Percentiles rank a stretch among this genome's conserved stretches.
phyloP scores from a whole-genome alignment of 2,888 invertebrate genomes.

The Coelogynopora nodosa region DNA sequence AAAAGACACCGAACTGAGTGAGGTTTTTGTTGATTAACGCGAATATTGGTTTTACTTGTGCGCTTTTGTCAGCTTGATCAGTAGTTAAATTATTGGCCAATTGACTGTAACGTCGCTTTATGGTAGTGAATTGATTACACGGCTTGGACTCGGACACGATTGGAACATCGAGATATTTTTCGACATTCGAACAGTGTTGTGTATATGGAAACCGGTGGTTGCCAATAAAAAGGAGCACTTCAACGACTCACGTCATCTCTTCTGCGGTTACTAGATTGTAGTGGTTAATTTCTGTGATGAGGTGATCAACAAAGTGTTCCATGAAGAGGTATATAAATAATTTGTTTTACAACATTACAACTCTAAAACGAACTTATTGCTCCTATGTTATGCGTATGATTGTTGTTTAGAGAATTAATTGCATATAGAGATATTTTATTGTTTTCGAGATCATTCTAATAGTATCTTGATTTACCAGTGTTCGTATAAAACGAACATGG shows the following conservation, averaged over 20 bases:
- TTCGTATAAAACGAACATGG: background rate
- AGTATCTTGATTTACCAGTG: background rate
- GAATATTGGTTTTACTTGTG: background rate
- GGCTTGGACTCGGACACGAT: background rate
- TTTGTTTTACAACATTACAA: background rate
- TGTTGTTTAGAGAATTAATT: background rate
- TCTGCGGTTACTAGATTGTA: background rate
- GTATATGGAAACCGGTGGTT: background rate
- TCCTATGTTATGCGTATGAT: background rate
- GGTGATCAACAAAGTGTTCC: background rate
- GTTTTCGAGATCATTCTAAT: too few relatives aligned
- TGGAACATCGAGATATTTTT: background rate
- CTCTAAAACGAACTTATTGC: too few relatives aligned
- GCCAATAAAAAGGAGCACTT: background rate
- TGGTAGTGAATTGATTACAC: background rate
- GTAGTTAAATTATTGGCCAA: background rate
- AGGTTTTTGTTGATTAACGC: background rate
- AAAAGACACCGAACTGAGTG: background rate
- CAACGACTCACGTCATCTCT: background rate
- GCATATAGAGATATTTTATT: too few relatives aligned
- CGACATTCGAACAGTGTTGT: background rate
- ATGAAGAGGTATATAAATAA: background rate
- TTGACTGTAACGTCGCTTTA: background rate
- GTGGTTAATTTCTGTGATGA: background rate
- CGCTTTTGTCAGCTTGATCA: background rate